phyloP scores from a whole-genome alignment of 92 coral and sea anemone genomes.

The Heteractis magnifica region DNA sequence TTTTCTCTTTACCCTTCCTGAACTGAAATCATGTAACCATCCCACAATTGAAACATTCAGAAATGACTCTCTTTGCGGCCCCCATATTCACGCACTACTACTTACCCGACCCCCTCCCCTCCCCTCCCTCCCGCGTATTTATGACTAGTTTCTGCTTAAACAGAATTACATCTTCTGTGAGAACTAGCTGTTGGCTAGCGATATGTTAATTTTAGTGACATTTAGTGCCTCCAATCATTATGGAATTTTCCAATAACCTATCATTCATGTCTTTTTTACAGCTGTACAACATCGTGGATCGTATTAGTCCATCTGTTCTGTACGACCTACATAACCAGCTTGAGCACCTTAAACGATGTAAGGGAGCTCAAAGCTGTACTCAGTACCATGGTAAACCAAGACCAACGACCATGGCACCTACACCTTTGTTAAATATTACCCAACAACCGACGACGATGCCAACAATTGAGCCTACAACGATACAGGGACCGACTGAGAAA shows the following conservation, averaged over 20 bases:
- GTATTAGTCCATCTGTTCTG: slow-evolving; percentile 62
- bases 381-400: slow-evolving; percentile 61
- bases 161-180: no score
- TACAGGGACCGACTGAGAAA: not conserved
- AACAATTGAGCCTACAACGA: not conserved
- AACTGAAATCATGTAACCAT: no score
- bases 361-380: slow-evolving; percentile 74
- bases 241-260: not conserved
- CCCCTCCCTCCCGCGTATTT: no score
- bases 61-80: no score
- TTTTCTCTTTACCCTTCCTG: no score
- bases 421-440: slow-evolving; percentile 1
- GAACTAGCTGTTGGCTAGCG: no score
- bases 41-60: no score
- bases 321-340: slow-evolving; percentile 67
- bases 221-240: not conserved
- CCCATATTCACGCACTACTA: no score
- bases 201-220: no score
- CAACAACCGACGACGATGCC: not conserved
- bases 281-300: slow-evolving; percentile 71
- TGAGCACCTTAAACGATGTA: slow-evolving; percentile 59
- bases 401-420: not conserved
- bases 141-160: no score
- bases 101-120: no score
- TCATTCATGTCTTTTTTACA: slow-evolving; percentile 22